Evolutionary conservation across 92 coral and sea anemone species (phyloP).

Genomic region (Anthopleura xanthogrammica): DNA sequence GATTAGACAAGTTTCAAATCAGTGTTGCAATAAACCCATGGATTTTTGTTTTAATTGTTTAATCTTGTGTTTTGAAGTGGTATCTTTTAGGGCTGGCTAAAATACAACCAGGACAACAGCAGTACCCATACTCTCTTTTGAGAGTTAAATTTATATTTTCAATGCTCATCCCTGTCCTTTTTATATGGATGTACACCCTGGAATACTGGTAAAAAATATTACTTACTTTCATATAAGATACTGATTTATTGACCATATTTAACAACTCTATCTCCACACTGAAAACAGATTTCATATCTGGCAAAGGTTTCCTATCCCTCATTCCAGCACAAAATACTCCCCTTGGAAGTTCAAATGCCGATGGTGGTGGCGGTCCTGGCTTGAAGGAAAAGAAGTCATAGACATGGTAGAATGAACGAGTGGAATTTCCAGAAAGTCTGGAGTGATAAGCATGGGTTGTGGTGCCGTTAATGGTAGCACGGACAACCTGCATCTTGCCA

Average conservation of each 20-base stretch:
- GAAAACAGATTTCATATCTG: constrained; percentile 55
- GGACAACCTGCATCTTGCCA: constrained; percentile 53
- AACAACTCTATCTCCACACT: constrained; percentile 51
- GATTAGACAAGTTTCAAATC: too few relatives aligned
- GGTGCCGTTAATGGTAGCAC: constrained; percentile 71
- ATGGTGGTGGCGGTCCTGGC: constrained; percentile 49
- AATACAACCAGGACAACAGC: too few relatives aligned
- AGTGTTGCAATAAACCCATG: too few relatives aligned
- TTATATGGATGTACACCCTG: too few relatives aligned
- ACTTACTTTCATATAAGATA: constrained; percentile 37
- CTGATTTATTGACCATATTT: not conserved
- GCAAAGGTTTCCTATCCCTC: constrained; percentile 50
- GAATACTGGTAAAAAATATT: too few relatives aligned
- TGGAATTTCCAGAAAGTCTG: constrained; percentile 18
- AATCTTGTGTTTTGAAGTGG: too few relatives aligned
- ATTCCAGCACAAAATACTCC: constrained; percentile 66
- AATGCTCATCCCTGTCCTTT: too few relatives aligned
- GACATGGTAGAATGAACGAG: constrained; percentile 56
- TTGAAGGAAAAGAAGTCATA: constrained; percentile 74
- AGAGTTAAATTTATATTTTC: too few relatives aligned
- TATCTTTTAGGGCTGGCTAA: too few relatives aligned
- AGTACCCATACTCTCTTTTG: too few relatives aligned
- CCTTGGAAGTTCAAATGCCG: constrained; percentile 56
- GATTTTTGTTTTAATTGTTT: too few relatives aligned
- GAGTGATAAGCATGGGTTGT: not conserved